These are phyloP conservation scores for Lepidurus arcticus DNA, from an alignment of 1,140 invertebrate species.

Conservation along the genomic window DNA sequence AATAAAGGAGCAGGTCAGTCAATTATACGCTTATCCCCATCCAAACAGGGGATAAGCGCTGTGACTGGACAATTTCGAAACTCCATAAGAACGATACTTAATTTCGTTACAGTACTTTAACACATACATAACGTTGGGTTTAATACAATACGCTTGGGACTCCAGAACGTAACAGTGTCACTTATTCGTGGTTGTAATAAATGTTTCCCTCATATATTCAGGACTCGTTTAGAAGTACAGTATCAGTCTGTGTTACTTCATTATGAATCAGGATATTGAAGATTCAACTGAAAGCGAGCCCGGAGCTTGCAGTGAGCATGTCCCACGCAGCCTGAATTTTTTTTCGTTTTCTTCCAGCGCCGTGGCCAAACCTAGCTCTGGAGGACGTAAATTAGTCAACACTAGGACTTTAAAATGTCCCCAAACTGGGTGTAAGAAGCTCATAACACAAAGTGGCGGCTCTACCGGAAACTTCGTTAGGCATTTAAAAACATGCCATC, in stretches of 20 bases:
- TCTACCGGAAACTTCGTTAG: not conserved
- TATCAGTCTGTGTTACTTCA: not conserved
- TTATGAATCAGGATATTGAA: not conserved
- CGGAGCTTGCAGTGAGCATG: not conserved
- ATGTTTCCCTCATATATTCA: not conserved
- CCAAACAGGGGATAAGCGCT: too few species aligned
- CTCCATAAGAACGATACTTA: too few species aligned
- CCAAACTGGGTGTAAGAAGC: constrained; percentile 4
- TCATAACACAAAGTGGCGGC: not conserved
- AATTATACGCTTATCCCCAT: too few species aligned
- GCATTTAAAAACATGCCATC: constrained; percentile 6
- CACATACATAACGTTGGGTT: not conserved
- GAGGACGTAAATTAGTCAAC: not conserved
- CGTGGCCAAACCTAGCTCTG: not conserved
- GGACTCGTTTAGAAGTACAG: not conserved
- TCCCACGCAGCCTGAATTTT: not conserved
- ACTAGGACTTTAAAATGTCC: not conserved
- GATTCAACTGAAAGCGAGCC: constrained; percentile 4
- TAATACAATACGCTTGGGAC: not conserved
- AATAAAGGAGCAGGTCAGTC: too few species aligned
- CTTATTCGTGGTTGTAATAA: constrained; percentile 6
- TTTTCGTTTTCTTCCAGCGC: not conserved
- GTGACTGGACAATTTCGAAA: too few species aligned
- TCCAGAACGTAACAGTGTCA: not conserved
- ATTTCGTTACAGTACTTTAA: not conserved